Base-by-base conservation (phyloP, 2,113 vertebrate genomes). In the Callipepla californica region DNA sequence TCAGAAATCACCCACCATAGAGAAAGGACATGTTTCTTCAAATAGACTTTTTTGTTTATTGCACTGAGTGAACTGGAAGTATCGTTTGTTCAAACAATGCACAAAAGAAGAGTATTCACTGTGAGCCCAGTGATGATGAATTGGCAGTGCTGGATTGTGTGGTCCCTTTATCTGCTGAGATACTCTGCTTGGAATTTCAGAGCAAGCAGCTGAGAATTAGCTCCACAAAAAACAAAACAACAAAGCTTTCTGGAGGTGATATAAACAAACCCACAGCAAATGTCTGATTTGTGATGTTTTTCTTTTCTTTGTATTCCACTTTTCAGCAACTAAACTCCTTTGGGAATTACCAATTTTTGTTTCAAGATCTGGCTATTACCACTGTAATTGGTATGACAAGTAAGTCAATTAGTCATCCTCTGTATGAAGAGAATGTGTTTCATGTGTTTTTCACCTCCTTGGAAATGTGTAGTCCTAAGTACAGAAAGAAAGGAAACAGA, bases 341-440 rank as follows among this genome's bases (percentile, higher is more conserved):
- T 93, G 98, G 97, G 61, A 98, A 98, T 91, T 98, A 98, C 91
- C 98, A 98, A 81, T 98, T 98, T 95, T 93, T 98, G 74, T 98
- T 98, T 94, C 98, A 98, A 89, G 98, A 98, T 87, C 89, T 98
- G 93, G 98, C 98, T 80, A 98, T 98, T 94, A 98, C 96, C 58
- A 98, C 98, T 16, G n/a, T 98, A 55, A 97, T 98, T 90, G 98
- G 98, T 65, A 89, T 98, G 87, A 98, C 98, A 97, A 98, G 98
- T 98, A 98, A 98, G 98, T 48, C 8, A 51, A 48, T 87, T 85
- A 55, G 57, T 75, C 61, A 88, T 91, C 45, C 51, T 84, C 30
- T 58, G 21, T 79, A 65, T 79, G 84, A 92, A 80, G 19, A 75
- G 62, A 81, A 92, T 16, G 3, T 42, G 57, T 48, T 34, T 86